Base-by-base conservation (phyloP, 2,797 vertebrate genomes). In the Hoplostethus atlanticus region DNA sequence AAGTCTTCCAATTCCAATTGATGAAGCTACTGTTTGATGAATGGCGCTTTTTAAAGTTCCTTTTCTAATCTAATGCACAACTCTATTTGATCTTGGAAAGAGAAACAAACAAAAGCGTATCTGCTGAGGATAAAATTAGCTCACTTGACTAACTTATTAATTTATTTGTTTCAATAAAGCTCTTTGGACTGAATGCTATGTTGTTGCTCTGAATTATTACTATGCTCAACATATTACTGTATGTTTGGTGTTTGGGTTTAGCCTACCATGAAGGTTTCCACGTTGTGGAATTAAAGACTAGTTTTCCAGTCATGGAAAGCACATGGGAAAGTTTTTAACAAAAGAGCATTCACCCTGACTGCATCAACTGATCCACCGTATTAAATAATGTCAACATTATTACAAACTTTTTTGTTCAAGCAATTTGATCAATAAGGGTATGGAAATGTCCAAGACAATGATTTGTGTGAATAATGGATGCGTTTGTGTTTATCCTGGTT, bases 151-250 rank as follows among this genome's bases (percentile, higher is more conserved):
- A 97, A 97, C 89, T 97, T 97, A 97, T 96, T 96, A 96, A 96
- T 92, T 96, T 97, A 96, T 96, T 97, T 92, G 93, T 96, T 96
- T 96, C 94, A 97, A 96, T 98, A 98, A 98, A 98, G 84, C 94
- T 96, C 95, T 97, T 95, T 91, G 85, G 85, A 94, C 88, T 92
- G 88, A 88, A 91, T 46, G 44, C 54, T 76, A 54, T 44, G 36
- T 12, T 31, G 44, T n/a, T 30, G 13, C 7, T 47, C 15, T 47
- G 15, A 47, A 47, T 16, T 15, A 28, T 28, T 16, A 54, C 52
- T 47, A 47, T 16, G 1, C 6, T 3, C 25, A 25, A 52, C 48
- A 6, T 8, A 17, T 21, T 17, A 50, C 17, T 17, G 15, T 47
- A 21, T 50, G 13, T 53, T 28, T 38, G 13, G 65, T 21, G n/a